Conservation (phyloP, 1,140 invertebrate species). For the Muscidifurax raptorellus region DNA sequence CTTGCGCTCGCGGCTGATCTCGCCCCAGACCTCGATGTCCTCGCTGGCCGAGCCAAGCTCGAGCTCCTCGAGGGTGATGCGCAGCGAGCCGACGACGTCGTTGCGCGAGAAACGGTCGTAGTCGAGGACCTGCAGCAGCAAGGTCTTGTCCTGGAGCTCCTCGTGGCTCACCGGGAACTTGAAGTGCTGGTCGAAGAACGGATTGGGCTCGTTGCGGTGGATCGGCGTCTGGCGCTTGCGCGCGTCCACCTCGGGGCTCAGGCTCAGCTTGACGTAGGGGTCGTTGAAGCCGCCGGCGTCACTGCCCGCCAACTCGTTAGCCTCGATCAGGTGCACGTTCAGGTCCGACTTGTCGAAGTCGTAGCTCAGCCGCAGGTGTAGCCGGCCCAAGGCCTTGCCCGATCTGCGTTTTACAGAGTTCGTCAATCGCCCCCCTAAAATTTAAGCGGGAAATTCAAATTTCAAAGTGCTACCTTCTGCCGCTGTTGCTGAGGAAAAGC, state of each 20-base stretch:
- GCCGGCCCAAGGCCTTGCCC: slow-evolving; percentile 82
- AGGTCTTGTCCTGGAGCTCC: slow-evolving; percentile 83
- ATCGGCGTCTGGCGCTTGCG: slow-evolving; percentile 88
- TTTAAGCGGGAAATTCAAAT: not conserved
- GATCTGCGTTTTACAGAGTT: slow-evolving; percentile 57
- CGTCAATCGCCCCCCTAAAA: too few relatives aligned
- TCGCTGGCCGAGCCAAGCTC: slow-evolving; percentile 80
- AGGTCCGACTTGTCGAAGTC: slow-evolving; percentile 93
- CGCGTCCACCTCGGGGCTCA: slow-evolving; percentile 88
- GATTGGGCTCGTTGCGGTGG: slow-evolving; percentile 85
- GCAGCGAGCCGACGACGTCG: slow-evolving; percentile 86
- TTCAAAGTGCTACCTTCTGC: slow-evolving; percentile 3
- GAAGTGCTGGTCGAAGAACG: slow-evolving; percentile 89
- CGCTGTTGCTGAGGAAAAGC: slow-evolving; percentile 80
- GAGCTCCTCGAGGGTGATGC: slow-evolving; percentile 82
- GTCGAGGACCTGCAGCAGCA: slow-evolving; percentile 83
- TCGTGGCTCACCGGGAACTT: slow-evolving; percentile 90
- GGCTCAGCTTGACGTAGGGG: slow-evolving; percentile 86
- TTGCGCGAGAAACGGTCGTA: slow-evolving; percentile 86
- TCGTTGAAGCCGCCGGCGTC: slow-evolving; percentile 91
- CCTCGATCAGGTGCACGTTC: slow-evolving; percentile 89
- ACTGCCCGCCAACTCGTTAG: slow-evolving; percentile 87
- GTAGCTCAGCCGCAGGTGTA: slow-evolving; percentile 91
- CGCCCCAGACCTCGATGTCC: slow-evolving; percentile 86
- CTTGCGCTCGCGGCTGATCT: slow-evolving; percentile 84